Conservation (phyloP, 2,888 invertebrate species). For the Blera fallax region DNA sequence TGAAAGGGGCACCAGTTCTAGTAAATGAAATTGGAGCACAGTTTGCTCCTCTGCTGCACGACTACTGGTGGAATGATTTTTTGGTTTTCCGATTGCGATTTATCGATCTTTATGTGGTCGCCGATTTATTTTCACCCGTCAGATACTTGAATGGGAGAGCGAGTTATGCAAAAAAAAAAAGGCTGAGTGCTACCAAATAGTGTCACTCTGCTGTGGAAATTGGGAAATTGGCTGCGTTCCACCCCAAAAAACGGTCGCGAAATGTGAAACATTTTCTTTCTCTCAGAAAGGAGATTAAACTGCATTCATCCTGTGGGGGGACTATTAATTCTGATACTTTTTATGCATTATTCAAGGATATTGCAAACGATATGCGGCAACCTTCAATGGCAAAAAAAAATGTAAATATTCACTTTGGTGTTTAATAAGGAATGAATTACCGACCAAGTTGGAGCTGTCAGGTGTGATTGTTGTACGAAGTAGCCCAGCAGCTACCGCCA, state of each 20-base stretch:
- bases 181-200: neutral
- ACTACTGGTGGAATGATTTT: conserved; percentile 51
- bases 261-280: conserved; percentile 33
- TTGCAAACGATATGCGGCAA: neutral
- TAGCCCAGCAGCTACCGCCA: no score
- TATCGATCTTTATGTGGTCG: conserved; percentile 51
- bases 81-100: conserved; percentile 45
- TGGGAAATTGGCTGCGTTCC: conserved; percentile 13
- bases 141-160: neutral
- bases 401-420: neutral
- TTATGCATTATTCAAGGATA: neutral
- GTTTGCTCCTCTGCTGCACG: neutral
- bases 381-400: no score
- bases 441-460: neutral
- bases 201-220: conserved; percentile 2
- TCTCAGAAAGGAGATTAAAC: conserved; percentile 13
- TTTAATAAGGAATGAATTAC: neutral
- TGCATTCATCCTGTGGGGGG: neutral
- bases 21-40: conserved; percentile 42
- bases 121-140: conserved; percentile 1
- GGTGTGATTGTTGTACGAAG: no score
- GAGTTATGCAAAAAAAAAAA: conserved; percentile 2
- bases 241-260: neutral
- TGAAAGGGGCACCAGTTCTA: neutral
- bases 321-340: neutral